Evolutionary conservation across 1,140 invertebrate genomes (phyloP).

Genomic region (Hydropsyche tenuis): DNA sequence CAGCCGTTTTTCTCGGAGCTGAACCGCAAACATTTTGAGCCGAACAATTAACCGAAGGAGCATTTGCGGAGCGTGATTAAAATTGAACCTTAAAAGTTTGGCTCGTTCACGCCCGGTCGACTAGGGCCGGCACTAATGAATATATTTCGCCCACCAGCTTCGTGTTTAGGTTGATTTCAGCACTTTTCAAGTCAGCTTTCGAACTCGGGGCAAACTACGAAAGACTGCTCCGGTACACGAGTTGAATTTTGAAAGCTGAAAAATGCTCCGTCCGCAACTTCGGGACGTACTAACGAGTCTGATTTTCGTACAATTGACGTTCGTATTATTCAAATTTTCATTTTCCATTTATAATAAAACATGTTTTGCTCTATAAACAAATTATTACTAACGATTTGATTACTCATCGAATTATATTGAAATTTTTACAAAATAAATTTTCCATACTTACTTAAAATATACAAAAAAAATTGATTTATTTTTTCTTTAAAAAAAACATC

Average conservation of each 20-base stretch:
- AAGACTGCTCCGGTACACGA: not conserved
- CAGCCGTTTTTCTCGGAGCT: not conserved
- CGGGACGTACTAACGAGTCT: not conserved
- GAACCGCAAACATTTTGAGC: conserved; percentile 18
- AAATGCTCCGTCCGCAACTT: too few relatives aligned
- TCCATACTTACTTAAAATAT: too few relatives aligned
- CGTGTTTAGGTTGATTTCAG: conserved; percentile 11
- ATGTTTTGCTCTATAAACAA: too few relatives aligned
- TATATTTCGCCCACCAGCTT: conserved; percentile 18
- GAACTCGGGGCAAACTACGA: not conserved
- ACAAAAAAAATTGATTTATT: too few relatives aligned
- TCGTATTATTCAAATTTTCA: too few relatives aligned
- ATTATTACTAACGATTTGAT: too few relatives aligned
- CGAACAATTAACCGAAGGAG: conserved; percentile 25
- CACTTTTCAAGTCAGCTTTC: conserved; percentile 16
- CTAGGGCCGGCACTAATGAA: not conserved
- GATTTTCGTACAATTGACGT: not conserved
- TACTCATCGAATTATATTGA: too few relatives aligned
- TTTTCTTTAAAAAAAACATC: too few relatives aligned
- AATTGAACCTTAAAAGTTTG: conserved; percentile 28
- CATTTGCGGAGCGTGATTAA: conserved; percentile 20
- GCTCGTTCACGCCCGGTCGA: conserved; percentile 1
- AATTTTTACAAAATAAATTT: too few relatives aligned
- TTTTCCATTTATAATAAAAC: too few relatives aligned
- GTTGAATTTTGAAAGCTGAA: conserved; percentile 2